Base-by-base conservation (phyloP, 2,888 invertebrate genomes). In the Drosophila conformis region DNA sequence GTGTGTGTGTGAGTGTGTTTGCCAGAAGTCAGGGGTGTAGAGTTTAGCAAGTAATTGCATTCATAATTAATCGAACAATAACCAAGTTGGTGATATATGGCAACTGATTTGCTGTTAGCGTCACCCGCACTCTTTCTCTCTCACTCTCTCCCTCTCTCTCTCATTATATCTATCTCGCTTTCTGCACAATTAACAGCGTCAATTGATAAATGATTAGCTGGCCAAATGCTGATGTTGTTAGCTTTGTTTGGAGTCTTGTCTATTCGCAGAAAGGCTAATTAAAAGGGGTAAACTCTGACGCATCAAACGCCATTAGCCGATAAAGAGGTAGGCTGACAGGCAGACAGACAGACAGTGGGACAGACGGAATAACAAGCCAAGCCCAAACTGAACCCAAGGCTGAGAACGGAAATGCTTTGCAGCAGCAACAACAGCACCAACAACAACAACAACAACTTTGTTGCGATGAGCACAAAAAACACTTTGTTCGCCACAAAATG, bases 291-390 rank as follows among this genome's bases (percentile, higher is more conserved):
- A 78, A 40, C 72, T 74, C 62, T 80, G 85, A 86, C 85, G 85
- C 85, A 87, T 87, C 87, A 87, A 87, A 87, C 82, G 74, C 78
- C 80, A 86, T 82, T 86, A 85, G 85, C 87, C 87, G 85, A 85
- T 87, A 80, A 74, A 82, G 69, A 51, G 61, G 25, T 60, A 56
- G 71, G 33, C 59, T 48, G 62, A 38, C 57, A 57, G 58, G 29
- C 54, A 61, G 60, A 52, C 18, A 40, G 49, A 59, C 21, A 38
- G 53, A 25, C 52, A 8, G 18, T 13, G 25, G 29, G 49, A 40
- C 56, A 61, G 52, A 1, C 25, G 33, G n/a, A 56, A 66, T 54
- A 62, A 38, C 57, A 38, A 69, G 62, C 63, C 86, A 75, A 78
- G 76, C 83, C 87, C 80, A 76, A 69, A 79, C 73, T 70, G 58